phyloP scores from a whole-genome alignment of 2,797 vertebrate species.

The Dipus sagitta region DNA sequence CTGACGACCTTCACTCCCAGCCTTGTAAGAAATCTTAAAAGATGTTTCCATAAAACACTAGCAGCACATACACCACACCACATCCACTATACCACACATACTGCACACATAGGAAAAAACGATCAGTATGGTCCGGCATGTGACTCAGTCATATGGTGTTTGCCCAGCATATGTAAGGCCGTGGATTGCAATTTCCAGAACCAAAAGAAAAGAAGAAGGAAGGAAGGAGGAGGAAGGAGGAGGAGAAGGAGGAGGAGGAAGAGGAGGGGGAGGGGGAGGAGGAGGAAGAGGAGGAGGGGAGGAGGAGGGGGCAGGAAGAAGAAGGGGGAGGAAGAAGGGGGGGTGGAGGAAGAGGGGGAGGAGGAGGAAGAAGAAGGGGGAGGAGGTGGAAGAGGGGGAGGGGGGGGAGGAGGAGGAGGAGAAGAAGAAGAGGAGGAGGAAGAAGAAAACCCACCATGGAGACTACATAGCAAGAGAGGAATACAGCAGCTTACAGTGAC shows the following conservation, averaged over 20 bases:
- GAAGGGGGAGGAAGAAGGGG: too few species aligned
- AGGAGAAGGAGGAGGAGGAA: too few species aligned
- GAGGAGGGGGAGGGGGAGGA: too few species aligned
- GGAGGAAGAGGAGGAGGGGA: too few species aligned
- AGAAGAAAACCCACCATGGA: background rate
- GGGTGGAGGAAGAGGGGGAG: too few species aligned
- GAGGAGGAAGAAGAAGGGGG: too few species aligned
- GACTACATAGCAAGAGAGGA: background rate
- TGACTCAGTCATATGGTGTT: background rate
- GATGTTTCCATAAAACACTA: background rate
- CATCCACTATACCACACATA: background rate
- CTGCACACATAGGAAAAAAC: background rate
- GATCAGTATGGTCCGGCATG: background rate
- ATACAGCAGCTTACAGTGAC: background rate
- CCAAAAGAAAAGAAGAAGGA: background rate
- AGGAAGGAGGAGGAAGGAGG: background rate
- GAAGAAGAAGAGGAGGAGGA: too few species aligned
- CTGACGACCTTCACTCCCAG: background rate
- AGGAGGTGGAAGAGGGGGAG: too few species aligned
- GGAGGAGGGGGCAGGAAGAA: too few species aligned
- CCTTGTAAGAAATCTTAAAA: background rate
- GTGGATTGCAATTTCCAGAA: background rate
- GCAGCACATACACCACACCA: too few species aligned
- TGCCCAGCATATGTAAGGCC: background rate
- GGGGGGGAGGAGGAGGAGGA: too few species aligned